Evolutionary conservation across 2,888 invertebrate species (phyloP).

Genomic region (Dryobota labecula): DNA sequence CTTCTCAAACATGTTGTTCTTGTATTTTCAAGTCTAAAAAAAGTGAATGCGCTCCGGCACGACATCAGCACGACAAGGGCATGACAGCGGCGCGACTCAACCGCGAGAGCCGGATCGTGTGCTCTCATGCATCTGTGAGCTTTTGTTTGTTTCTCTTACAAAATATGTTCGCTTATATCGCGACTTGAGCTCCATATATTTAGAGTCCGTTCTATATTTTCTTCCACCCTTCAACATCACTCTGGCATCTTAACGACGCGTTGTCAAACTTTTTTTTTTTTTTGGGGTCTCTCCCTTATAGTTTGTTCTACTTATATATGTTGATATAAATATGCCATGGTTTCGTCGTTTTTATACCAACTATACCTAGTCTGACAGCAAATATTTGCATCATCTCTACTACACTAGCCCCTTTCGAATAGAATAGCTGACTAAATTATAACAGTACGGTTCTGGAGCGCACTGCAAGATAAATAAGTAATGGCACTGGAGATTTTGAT

Average conservation of each 20-base stretch:
- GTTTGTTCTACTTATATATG: not conserved
- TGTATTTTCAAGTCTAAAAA: slow-evolving; percentile 1
- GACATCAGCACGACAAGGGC: not conserved
- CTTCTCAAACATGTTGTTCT: not conserved
- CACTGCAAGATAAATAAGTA: slow-evolving; percentile 16
- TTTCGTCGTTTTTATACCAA: not conserved
- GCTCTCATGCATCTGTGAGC: slow-evolving; percentile 34
- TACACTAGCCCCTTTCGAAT: not conserved
- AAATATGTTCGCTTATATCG: slow-evolving; percentile 44
- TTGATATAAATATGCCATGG: not conserved
- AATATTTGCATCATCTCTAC: not conserved
- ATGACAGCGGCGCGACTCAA: not conserved
- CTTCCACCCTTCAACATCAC: slow-evolving; percentile 15
- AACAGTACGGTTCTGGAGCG: not conserved
- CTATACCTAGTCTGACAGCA: not conserved
- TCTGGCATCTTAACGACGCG: slow-evolving; percentile 2
- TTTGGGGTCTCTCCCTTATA: not conserved
- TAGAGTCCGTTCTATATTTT: slow-evolving; percentile 24
- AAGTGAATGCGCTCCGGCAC: not conserved
- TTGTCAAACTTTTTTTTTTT: slow-evolving; percentile 27
- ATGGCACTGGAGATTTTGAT: slow-evolving; percentile 20
- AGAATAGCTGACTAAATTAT: slow-evolving; percentile 16
- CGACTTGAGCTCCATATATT: slow-evolving; percentile 26
- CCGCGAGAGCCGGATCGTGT: slow-evolving; percentile 26
- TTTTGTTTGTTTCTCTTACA: slow-evolving; percentile 47